phyloP scores from a whole-genome alignment of 2,888 invertebrate genomes.

The Plebejus argus region DNA sequence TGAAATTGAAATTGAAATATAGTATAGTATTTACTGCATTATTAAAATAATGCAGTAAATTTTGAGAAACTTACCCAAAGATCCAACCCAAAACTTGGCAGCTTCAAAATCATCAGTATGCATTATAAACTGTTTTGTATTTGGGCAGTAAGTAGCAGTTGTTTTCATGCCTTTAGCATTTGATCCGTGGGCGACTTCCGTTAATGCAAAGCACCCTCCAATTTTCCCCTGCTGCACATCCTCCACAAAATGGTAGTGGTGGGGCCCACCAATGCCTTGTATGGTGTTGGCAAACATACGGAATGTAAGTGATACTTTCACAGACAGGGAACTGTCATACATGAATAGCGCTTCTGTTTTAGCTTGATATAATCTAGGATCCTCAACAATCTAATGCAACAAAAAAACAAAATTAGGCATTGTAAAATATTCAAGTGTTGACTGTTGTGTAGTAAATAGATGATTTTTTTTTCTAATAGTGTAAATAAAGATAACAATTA shows the following conservation, averaged over 20 bases:
- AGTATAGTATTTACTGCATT: too few relatives aligned
- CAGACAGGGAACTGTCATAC: slow-evolving; percentile 82
- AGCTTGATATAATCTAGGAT: slow-evolving; percentile 73
- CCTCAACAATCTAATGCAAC: slow-evolving; percentile 62
- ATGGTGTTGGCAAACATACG: slow-evolving; percentile 85
- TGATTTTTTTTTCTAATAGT: not conserved
- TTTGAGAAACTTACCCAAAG: slow-evolving; percentile 75
- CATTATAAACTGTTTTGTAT: slow-evolving; percentile 88
- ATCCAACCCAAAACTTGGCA: slow-evolving; percentile 95
- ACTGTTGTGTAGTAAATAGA: not conserved
- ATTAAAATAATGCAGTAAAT: not conserved
- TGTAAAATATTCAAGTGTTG: not conserved
- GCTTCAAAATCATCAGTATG: slow-evolving; percentile 94
- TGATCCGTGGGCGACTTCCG: slow-evolving; percentile 95
- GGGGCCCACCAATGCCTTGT: slow-evolving; percentile 83
- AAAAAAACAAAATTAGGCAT: slow-evolving; percentile 41
- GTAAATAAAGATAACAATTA: not conserved
- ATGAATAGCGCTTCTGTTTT: slow-evolving; percentile 79
- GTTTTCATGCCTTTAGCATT: slow-evolving; percentile 94
- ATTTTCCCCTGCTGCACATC: slow-evolving; percentile 61
- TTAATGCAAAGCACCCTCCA: slow-evolving; percentile 87
- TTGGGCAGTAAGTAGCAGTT: slow-evolving; percentile 89
- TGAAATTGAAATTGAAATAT: too few relatives aligned
- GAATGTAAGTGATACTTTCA: slow-evolving; percentile 84
- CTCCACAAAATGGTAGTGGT: slow-evolving; percentile 80